phyloP scores from a whole-genome alignment of 2,888 invertebrate species.

The Phrixothrix hirtus region DNA sequence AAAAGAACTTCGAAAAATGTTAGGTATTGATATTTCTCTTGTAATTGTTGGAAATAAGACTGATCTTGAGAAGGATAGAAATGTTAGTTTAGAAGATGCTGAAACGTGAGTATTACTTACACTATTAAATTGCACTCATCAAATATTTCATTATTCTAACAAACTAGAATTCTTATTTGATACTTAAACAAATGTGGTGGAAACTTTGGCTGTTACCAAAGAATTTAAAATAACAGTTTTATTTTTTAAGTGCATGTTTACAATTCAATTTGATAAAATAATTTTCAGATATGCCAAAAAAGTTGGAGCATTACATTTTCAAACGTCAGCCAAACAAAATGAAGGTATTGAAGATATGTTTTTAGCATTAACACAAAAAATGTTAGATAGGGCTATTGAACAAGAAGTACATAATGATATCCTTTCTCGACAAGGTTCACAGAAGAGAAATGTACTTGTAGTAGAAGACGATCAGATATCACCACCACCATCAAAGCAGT shows the following conservation, averaged over 20 bases:
- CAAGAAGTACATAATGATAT: conserved; percentile 45
- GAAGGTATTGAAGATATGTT: conserved; percentile 92
- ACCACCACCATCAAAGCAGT: conserved; percentile 40
- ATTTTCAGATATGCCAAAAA: conserved; percentile 79
- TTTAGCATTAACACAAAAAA: conserved; percentile 76
- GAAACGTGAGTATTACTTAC: conserved; percentile 80
- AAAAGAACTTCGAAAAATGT: conserved; percentile 93
- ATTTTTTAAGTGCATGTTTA: no score
- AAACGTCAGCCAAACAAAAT: conserved; percentile 92
- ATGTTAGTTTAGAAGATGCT: conserved; percentile 82
- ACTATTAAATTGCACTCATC: no score
- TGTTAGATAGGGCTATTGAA: conserved; percentile 61
- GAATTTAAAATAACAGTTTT: no score
- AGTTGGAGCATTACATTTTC: conserved; percentile 90
- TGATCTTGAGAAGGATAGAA: conserved; percentile 90
- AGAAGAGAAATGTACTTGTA: conserved; percentile 49
- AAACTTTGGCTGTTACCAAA: no score
- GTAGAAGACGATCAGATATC: conserved; percentile 49
- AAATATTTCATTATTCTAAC: no score
- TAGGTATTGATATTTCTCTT: conserved; percentile 89
- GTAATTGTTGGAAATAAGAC: conserved; percentile 97
- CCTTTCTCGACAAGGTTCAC: conserved; percentile 49
- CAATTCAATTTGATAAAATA: not conserved
- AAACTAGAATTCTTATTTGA: no score
- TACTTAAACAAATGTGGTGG: no score